Evolutionary conservation across 2,888 invertebrate genomes (phyloP).

Genomic region (Hesperia comma): DNA sequence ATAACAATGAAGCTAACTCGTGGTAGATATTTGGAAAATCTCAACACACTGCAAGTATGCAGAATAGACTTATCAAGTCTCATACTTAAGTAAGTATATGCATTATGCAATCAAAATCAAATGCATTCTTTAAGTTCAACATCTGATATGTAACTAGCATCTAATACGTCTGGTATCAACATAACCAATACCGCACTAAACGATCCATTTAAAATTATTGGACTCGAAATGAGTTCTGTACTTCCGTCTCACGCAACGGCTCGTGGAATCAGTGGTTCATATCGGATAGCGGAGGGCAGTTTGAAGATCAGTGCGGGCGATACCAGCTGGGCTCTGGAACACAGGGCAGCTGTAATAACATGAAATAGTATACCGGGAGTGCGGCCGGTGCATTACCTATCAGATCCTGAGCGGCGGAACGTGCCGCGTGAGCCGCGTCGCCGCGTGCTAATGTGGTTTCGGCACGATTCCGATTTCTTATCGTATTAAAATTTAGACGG

Average conservation of each 20-base stretch:
- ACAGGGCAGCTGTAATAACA: constrained; percentile 64
- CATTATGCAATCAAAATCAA: no score
- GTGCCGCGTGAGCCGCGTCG: constrained; percentile 58
- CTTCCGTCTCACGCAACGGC: constrained; percentile 58
- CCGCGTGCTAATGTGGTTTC: constrained; percentile 71
- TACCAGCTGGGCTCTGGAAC: constrained; percentile 53
- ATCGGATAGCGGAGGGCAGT: constrained; percentile 51
- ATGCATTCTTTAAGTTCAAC: background rate
- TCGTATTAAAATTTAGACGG: constrained; percentile 57
- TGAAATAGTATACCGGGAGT: constrained; percentile 66
- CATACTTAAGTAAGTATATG: background rate
- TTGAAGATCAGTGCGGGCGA: constrained; percentile 60
- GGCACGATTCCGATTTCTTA: constrained; percentile 79
- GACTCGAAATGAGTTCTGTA: constrained; percentile 34
- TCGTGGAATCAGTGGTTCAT: constrained; percentile 43
- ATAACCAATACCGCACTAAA: background rate
- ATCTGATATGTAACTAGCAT: background rate
- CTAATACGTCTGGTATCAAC: constrained; percentile 1
- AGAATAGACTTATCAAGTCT: no score
- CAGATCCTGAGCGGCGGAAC: constrained; percentile 73
- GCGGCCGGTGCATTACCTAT: constrained; percentile 58
- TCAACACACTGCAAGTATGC: no score
- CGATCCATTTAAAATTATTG: constrained; percentile 34
- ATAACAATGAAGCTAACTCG: no score
- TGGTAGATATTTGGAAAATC: no score